Base-by-base conservation (phyloP, 2,888 invertebrate genomes). In the Rhingia rostrata region DNA sequence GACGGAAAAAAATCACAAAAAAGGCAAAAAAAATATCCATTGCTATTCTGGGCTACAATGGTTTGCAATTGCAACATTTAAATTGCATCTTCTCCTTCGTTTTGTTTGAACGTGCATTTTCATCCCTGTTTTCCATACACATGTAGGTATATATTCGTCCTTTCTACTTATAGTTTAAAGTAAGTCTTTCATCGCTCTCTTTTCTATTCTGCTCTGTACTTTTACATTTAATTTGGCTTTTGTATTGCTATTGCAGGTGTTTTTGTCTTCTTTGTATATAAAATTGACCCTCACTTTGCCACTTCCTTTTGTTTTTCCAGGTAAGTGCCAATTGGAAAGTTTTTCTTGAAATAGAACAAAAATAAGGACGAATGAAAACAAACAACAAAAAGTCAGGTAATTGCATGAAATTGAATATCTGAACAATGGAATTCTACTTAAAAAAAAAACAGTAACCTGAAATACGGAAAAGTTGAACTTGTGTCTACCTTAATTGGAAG, bases 321-420 rank as follows among this genome's bases (percentile, higher is more conserved):
- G 80, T 80, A 80, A 84, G 84, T 80, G 84, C 43, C 80, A 74
- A 79, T 64, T 74, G 69, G 43, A 66, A 84, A 66, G 60, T 70
- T 75, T 47, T 43, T 39, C 45, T 43, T 32, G 0, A 37, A 22
- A 74, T 41, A 56, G 12, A 63, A 69, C n/a, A 61, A 12, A 49
- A 61, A 60, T 5, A 47, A 63, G 47, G 9, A 49, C 60, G 61
- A 53, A 4, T 30, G 30, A 41, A 6, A 47, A 12, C 14, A 41
- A 35, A 51, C 64, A 45, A 54, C 39, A 4, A 49, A 49, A 56
- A 30, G 30, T 32, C 39, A 75, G 84, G 79, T 80, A 84, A 75
- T 70, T 84, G 80, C 35, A 66, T 63, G 60, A 61, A 84, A 70
- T 84, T 66, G 61, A 82, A 84, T 58, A 60, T 66, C n/a, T 54